Conservation (phyloP, 37 sponge, comb jelly and placozoan genomes). For the Petrosia ficiformis region DNA sequence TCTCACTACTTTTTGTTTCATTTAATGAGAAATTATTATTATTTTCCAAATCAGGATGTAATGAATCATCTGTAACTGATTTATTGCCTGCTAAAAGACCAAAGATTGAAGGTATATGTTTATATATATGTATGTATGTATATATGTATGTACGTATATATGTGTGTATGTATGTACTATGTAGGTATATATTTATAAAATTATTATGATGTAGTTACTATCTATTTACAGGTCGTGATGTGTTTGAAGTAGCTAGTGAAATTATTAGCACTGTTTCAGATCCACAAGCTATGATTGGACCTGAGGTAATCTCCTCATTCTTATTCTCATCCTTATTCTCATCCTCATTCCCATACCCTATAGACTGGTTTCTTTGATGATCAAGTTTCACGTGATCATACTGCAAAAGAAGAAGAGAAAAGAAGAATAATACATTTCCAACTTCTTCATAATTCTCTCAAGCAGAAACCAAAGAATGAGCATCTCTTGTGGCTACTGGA, state of each 20-base stretch:
- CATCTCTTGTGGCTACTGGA: constrained; percentile 85
- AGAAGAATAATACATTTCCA: constrained; percentile 65
- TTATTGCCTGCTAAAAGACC: constrained; percentile 57
- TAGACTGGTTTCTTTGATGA: constrained; percentile 56
- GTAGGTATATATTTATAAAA: background rate
- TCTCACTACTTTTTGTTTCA: too few species aligned
- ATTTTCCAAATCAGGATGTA: background rate
- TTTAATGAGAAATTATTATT: too few species aligned
- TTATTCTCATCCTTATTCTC: background rate
- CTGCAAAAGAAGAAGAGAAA: constrained; percentile 78
- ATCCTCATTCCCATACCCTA: background rate
- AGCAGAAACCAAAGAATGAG: constrained; percentile 44
- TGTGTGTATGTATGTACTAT: constrained; percentile 19
- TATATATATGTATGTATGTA: background rate
- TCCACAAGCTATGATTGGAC: constrained; percentile 72
- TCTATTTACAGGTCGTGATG: constrained; percentile 69
- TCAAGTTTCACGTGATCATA: constrained; percentile 86
- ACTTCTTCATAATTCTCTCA: constrained; percentile 72
- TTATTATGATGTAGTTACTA: too few species aligned
- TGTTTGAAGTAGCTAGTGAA: constrained; percentile 68
- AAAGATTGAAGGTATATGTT: constrained; percentile 64
- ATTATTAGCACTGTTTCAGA: constrained; percentile 72
- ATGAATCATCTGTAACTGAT: constrained; percentile 1
- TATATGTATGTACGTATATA: background rate
- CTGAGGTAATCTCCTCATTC: constrained; percentile 52